These are phyloP conservation scores for Drosophila limbata DNA, from an alignment of 2,888 invertebrate genomes.

Conservation along the genomic window DNA sequence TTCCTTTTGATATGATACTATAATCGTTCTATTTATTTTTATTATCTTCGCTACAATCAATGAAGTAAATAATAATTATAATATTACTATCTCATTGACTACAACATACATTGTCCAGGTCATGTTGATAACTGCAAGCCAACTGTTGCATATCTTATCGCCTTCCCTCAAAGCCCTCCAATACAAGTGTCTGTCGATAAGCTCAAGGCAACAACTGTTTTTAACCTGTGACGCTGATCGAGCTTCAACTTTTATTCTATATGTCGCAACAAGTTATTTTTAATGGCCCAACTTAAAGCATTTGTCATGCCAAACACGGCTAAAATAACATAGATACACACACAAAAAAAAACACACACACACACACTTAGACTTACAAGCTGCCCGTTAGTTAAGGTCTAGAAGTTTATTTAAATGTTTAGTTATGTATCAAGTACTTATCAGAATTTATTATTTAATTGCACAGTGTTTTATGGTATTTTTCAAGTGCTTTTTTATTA, in stretches of 20 bases:
- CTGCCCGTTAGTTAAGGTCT: conserved; percentile 6
- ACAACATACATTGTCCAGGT: conserved; percentile 42
- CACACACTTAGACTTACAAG: conserved; percentile 1
- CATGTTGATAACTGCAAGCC: conserved; percentile 18
- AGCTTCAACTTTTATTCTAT: conserved; percentile 19
- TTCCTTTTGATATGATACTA: background rate
- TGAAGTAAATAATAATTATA: background rate
- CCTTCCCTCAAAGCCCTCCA: conserved; percentile 9
- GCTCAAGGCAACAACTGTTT: conserved; percentile 23
- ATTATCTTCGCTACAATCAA: background rate
- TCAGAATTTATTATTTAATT: background rate
- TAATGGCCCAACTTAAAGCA: conserved; percentile 19
- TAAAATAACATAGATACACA: conserved; percentile 29
- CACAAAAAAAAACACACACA: conserved; percentile 1
- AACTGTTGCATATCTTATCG: conserved; percentile 42
- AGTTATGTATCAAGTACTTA: no score
- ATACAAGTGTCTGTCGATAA: conserved; percentile 34
- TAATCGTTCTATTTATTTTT: background rate
- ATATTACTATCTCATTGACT: background rate
- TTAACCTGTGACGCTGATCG: conserved; percentile 17
- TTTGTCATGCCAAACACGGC: conserved; percentile 43
- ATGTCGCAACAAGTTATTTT: conserved; percentile 32
- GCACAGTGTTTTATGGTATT: background rate
- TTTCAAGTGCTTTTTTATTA: background rate
- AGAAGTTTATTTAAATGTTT: background rate